Evolutionary conservation across 2,797 vertebrate species (phyloP), one percentile per base, ranked within the genome.

Genomic region (Propithecus deckenii): DNA sequence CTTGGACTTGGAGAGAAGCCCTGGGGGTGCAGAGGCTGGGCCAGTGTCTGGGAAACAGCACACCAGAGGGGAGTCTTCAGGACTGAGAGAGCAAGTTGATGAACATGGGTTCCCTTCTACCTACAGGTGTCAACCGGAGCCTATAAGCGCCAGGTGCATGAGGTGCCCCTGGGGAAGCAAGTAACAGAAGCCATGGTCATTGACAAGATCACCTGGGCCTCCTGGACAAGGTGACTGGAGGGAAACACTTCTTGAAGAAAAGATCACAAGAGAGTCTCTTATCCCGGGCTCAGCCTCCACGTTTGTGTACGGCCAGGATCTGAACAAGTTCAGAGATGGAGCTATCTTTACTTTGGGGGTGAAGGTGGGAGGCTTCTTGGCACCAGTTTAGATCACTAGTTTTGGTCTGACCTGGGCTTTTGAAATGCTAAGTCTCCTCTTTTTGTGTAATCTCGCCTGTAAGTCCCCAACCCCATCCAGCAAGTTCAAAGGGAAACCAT

Each of bases 201-300:
- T 4, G 99, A 99, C 96, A 99, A 99, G 98, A 99, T 99, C 98
- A 99, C 99, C 3, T 99, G 99, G 99, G 99, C 99, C 17, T 99
- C 99, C 0, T 99, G 99, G 99, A 99, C 99, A 97, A 99, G 99
- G 99, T 99, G 94, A 98, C 81, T 57, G 59, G 63, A 91, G 59
- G 76, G 41, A 95, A 95, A 48, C 22, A 15, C 17, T 57, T 22
- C 17, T 25, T 0, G 71, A 72, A 78, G 83, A 28, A 63, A 23
- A n/a, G 35, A 38, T 81, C 72, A 91, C 76, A 67, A 38, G 46
- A 38, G 80, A 43, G 38, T 84, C 38, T 65, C 11, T 86, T 48
- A 7, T 41, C 72, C 61, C 59, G 43, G 86, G 59, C 48, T 89
- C 69, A 88, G 78, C 35, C 74, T 61, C 38, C 67, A 35, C 43